A percentile compares a stretch with the other conserved stretches of the same genome.
These are phyloP conservation scores for Lophura swinhoii DNA, from an alignment of 2,797 vertebrate species.

Conservation along the genomic window DNA sequence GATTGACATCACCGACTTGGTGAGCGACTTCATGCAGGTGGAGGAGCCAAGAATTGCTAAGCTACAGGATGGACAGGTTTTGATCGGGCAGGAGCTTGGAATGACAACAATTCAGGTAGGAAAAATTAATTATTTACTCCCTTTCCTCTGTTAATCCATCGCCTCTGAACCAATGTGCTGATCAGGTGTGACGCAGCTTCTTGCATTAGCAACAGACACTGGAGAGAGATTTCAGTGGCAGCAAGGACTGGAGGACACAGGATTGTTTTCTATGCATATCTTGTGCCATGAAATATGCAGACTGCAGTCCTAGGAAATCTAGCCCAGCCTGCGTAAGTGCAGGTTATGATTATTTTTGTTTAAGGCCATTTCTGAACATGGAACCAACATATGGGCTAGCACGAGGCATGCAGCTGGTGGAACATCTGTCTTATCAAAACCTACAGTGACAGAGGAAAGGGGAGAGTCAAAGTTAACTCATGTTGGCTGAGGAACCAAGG, in stretches of 20 bases:
- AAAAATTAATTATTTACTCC: background rate
- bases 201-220: background rate
- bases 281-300: background rate
- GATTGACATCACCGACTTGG: constrained; percentile 90
- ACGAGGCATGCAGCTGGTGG: background rate
- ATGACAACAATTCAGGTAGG: constrained; percentile 92
- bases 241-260: background rate
- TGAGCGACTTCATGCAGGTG: constrained; percentile 91
- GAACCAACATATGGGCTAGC: background rate
- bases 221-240: background rate
- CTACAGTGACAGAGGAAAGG: background rate
- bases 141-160: background rate
- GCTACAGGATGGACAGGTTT: constrained; percentile 86
- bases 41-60: constrained; percentile 89
- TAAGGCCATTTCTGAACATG: background rate
- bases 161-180: background rate
- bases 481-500: background rate
- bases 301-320: background rate
- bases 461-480: background rate
- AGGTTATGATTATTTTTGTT: background rate
- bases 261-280: background rate
- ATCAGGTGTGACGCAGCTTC: background rate
- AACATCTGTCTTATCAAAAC: background rate
- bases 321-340: background rate
- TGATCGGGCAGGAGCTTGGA: constrained; percentile 89